Evolutionary conservation across 2,797 vertebrate genomes (phyloP), one percentile per base, ranked within the genome.

Genomic region (Sebastes wilsoni): DNA sequence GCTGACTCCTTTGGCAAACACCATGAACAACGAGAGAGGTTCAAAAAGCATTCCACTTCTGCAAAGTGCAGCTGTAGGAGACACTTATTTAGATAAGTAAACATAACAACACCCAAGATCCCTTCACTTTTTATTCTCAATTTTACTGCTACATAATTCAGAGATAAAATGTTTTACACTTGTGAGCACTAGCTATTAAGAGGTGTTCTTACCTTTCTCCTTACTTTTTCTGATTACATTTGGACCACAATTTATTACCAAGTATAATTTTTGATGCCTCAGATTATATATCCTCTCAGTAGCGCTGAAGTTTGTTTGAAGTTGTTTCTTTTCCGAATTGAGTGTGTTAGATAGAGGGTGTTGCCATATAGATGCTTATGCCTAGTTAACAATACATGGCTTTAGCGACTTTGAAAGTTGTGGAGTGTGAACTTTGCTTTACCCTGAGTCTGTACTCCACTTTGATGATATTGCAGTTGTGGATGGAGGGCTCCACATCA

Each of bases 381-480:
- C 20, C 4, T n/a, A 52, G 49, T n/a, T 9, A 9, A 52, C 49
- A 52, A 20, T n/a, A 52, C 20, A 52, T 10, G 18, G 14, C 20
- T 52, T 52, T n/a, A n/a, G 49, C 4, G 22, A 55, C n/a, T 55
- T 55, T 23, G 22, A 23, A 55, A 36, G 10, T 36, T 22, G 60
- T 14, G 22, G 13, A 23, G 61, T 22, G 30, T 22, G 60, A 34
- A 8, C 4, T 42, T 42, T 14, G 34, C 36, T 66, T 20, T 92
- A 99, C 98, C 96, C 95, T 97, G 49, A 99, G 92, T 72, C 96
- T 97, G 96, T 99, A 96, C 84, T 99, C 97, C 79, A 90, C 96
- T 85, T 96, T 97, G 72, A 99, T 96, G 91, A 96, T 97, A 36
- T 69, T 96, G 88, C 97, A 99, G 92, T 97, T 97, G 0, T 95